phyloP scores from a whole-genome alignment of 2,888 invertebrate genomes.

The Spatulosminthurus flaviceps region DNA sequence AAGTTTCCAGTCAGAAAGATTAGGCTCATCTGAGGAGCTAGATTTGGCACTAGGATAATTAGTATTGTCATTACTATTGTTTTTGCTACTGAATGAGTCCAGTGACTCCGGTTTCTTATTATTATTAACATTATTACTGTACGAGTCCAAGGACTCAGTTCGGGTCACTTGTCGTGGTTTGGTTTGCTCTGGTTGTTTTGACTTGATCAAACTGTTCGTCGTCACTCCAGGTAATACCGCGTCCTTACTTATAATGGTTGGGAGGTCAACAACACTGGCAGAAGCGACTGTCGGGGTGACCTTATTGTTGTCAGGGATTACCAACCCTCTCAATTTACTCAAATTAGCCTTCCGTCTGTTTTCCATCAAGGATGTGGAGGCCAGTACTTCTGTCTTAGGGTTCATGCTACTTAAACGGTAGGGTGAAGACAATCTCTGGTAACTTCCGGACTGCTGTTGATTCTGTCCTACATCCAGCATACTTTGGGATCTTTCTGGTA shows the following conservation, averaged over 20 bases:
- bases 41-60: slow-evolving; percentile 40
- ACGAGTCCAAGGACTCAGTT: slow-evolving; percentile 57
- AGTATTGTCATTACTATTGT: no score
- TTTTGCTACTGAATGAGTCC: no score
- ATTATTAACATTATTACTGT: slow-evolving; percentile 34
- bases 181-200: slow-evolving; percentile 4
- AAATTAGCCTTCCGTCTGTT: slow-evolving; percentile 84
- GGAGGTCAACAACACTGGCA: slow-evolving; percentile 77
- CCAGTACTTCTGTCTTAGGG: slow-evolving; percentile 20
- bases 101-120: no score
- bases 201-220: neutral
- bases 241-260: slow-evolving; percentile 82
- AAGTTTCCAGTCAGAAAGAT: slow-evolving; percentile 58
- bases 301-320: slow-evolving; percentile 81
- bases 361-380: slow-evolving; percentile 65
- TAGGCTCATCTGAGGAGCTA: slow-evolving; percentile 63
- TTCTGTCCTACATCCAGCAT: slow-evolving; percentile 67
- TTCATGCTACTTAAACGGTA: slow-evolving; percentile 42
- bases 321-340: slow-evolving; percentile 85
- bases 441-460: slow-evolving; percentile 48
- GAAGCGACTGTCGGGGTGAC: slow-evolving; percentile 62
- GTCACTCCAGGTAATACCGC: slow-evolving; percentile 66
- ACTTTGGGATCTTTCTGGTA: slow-evolving; percentile 69
- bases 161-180: slow-evolving; percentile 48
- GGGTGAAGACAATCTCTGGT: slow-evolving; percentile 50